These are phyloP conservation scores for Diploscapter pachys DNA, from an alignment of 1,140 invertebrate species.

Conservation along the genomic window DNA sequence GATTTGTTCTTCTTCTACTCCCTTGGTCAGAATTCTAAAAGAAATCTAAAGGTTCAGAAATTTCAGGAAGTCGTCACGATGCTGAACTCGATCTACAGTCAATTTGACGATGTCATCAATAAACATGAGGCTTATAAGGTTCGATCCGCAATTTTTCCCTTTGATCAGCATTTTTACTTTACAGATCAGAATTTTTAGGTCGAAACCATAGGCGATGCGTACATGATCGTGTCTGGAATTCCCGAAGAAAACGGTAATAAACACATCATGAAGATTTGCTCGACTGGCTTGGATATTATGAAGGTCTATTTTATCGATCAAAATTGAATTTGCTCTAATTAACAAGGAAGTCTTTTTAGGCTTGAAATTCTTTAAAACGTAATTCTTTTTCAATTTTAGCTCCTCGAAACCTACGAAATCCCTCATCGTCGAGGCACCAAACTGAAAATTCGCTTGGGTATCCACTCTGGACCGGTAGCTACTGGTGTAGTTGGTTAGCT, in stretches of 20 bases:
- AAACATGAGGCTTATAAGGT: constrained; percentile 60
- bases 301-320: constrained; percentile 25
- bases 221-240: constrained; percentile 55
- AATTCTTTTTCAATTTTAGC: constrained; percentile 38
- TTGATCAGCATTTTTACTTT: neutral
- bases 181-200: constrained; percentile 20
- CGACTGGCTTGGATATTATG: constrained; percentile 51
- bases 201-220: constrained; percentile 50
- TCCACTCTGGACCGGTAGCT: constrained; percentile 35
- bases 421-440: constrained; percentile 40
- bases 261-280: constrained; percentile 45
- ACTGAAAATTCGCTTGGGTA: constrained; percentile 42
- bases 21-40: constrained; percentile 38
- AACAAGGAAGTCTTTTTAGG: neutral
- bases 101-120: constrained; percentile 60
- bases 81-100: constrained; percentile 61
- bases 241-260: constrained; percentile 50
- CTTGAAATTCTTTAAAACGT: neutral
- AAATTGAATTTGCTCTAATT: neutral
- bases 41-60: too few species aligned
- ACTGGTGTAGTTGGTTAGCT: constrained; percentile 32
- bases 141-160: too few species aligned
- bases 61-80: constrained; percentile 58
- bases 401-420: constrained; percentile 47
- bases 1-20: constrained; percentile 61